phyloP scores from a whole-genome alignment of 1,140 invertebrate species.

The Plodia interpunctella region DNA sequence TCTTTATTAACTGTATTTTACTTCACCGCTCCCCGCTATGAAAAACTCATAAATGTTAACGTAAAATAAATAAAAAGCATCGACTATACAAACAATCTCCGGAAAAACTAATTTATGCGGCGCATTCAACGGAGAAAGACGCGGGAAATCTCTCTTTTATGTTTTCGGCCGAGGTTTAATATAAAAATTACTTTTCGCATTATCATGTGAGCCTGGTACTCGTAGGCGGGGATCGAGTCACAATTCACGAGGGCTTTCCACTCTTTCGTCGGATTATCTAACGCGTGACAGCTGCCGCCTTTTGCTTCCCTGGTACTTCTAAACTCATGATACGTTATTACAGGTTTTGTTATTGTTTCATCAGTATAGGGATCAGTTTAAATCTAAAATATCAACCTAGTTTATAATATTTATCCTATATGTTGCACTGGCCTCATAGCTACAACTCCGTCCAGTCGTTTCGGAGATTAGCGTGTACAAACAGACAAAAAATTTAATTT shows the following conservation, averaged over 20 bases:
- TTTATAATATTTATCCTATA: too few relatives aligned
- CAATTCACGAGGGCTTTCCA: constrained; percentile 48
- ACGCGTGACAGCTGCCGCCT: constrained; percentile 57
- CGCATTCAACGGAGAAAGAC: constrained; percentile 54
- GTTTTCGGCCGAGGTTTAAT: constrained; percentile 71
- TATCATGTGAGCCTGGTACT: constrained; percentile 63
- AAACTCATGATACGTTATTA: neutral
- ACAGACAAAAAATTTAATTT: too few relatives aligned
- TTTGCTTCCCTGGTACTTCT: neutral
- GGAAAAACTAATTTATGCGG: constrained; percentile 73
- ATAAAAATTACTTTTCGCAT: constrained; percentile 72
- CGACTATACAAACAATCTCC: constrained; percentile 67
- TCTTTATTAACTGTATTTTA: neutral
- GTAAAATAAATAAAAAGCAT: constrained; percentile 64
- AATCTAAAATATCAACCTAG: too few relatives aligned
- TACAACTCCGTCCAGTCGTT: too few relatives aligned
- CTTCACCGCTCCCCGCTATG: constrained; percentile 25
- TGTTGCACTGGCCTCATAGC: too few relatives aligned
- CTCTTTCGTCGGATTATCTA: constrained; percentile 56
- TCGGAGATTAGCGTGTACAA: too few relatives aligned
- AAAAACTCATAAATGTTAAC: constrained; percentile 73
- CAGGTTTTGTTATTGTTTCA: constrained; percentile 7
- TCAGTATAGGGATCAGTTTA: neutral
- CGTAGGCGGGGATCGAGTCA: constrained; percentile 47
- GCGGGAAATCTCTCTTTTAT: constrained; percentile 67